phyloP scores from a whole-genome alignment of 2,888 invertebrate species.

The Synergus umbraculus region DNA sequence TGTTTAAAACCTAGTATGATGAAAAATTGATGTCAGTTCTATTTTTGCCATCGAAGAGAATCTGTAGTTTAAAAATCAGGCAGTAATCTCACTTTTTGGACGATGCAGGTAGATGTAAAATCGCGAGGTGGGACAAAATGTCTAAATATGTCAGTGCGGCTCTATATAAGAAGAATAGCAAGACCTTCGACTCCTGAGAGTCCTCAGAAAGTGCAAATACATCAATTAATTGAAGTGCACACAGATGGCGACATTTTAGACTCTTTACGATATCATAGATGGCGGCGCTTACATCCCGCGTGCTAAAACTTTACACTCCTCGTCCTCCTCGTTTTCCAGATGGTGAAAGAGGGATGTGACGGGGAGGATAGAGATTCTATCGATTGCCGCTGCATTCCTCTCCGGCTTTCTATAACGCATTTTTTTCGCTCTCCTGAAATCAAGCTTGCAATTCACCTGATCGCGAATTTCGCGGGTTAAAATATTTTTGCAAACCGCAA shows the following conservation, averaged over 20 bases:
- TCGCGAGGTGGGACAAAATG: neutral
- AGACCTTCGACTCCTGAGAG: too few relatives aligned
- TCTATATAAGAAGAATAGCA: too few relatives aligned
- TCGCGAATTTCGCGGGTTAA: neutral
- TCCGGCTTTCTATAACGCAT: neutral
- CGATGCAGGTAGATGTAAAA: neutral
- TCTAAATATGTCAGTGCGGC: too few relatives aligned
- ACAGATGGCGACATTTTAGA: neutral
- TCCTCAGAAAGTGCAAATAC: neutral
- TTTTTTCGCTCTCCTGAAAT: neutral
- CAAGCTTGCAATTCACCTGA: neutral
- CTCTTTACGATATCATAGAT: too few relatives aligned
- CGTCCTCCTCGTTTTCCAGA: constrained; percentile 7
- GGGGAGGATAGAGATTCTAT: constrained; percentile 7
- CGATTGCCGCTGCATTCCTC: constrained; percentile 3
- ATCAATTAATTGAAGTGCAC: neutral
- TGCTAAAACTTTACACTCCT: neutral
- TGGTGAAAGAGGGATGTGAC: constrained; percentile 4
- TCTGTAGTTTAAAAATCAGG: neutral
- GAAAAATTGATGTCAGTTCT: too few relatives aligned
- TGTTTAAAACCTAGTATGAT: too few relatives aligned
- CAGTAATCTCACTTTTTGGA: neutral
- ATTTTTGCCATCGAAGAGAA: neutral
- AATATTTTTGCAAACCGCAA: neutral
- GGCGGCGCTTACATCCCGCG: too few relatives aligned